These are phyloP conservation scores for Thamnaconus septentrionalis DNA, from an alignment of 2,113 vertebrate genomes.

Conservation along the genomic window DNA sequence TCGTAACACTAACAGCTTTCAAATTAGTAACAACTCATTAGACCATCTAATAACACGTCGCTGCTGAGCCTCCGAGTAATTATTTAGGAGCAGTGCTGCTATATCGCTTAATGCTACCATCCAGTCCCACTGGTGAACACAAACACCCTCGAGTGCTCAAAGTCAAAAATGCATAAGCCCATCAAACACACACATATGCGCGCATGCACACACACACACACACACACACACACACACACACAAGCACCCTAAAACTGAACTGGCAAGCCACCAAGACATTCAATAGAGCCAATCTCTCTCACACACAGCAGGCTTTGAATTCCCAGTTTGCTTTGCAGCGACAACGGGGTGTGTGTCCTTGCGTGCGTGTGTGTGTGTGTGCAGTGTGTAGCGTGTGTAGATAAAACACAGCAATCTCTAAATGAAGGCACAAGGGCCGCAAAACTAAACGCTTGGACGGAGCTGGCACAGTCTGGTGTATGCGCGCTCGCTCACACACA, in stretches of 20 bases:
- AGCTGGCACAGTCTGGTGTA: slow-evolving; percentile 43
- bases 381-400: slow-evolving; percentile 12
- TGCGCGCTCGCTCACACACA: slow-evolving; percentile 3
- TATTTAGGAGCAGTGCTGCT: slow-evolving; percentile 37
- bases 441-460: slow-evolving; percentile 59
- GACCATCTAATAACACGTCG: slow-evolving; percentile 17
- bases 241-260: slow-evolving; percentile 51
- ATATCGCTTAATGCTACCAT: no score
- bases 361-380: slow-evolving; percentile 17
- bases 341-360: slow-evolving; percentile 49
- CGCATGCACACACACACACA: background rate
- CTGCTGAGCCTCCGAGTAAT: slow-evolving; percentile 30
- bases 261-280: slow-evolving; percentile 66
- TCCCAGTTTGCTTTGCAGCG: slow-evolving; percentile 64
- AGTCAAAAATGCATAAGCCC: slow-evolving; percentile 71
- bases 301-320: slow-evolving; percentile 60
- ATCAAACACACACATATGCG: slow-evolving; percentile 64
- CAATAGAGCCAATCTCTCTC: slow-evolving; percentile 61
- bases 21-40: slow-evolving; percentile 41
- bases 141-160: slow-evolving; percentile 64
- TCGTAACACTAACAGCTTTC: slow-evolving; percentile 1
- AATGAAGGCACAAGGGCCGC: slow-evolving; percentile 62
- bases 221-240: slow-evolving; percentile 35
- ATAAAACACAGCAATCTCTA: slow-evolving; percentile 63
- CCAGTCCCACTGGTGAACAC: slow-evolving; percentile 55